A percentile compares a stretch with the other conserved stretches of the same genome.
Evolutionary conservation across 92 coral and sea anemone species (phyloP).

Genomic region (Hydrozoanthus gracilis): DNA sequence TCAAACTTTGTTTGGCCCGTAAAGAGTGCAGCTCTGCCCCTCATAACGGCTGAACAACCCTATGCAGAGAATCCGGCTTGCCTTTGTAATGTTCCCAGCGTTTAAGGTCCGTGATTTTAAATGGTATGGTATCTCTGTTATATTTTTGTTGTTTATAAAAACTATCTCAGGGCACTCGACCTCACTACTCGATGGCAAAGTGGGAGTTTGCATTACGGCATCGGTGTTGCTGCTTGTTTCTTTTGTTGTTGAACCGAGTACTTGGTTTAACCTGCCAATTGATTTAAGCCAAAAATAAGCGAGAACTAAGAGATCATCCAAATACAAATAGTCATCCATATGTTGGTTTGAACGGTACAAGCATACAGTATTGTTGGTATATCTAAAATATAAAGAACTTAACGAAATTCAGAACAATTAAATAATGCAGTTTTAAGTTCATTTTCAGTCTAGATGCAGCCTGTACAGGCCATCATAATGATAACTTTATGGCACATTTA

Average conservation of each 20-base stretch:
- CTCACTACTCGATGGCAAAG: neutral
- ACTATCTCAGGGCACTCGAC: neutral
- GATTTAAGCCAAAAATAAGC: neutral
- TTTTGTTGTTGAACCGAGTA: neutral
- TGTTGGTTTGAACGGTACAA: neutral
- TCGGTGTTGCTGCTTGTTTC: neutral
- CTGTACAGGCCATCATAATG: conserved; percentile 7
- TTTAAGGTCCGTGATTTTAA: conserved; percentile 49
- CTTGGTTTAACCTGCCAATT: conserved; percentile 24
- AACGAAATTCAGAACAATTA: conserved; percentile 1
- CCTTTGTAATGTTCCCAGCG: too few relatives aligned
- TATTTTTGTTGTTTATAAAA: neutral
- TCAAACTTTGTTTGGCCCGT: conserved; percentile 47
- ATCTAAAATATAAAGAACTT: neutral
- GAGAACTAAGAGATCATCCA: neutral
- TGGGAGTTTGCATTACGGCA: neutral
- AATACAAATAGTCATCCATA: neutral
- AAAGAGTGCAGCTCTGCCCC: conserved; percentile 51
- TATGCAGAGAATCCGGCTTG: too few relatives aligned
- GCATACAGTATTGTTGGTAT: conserved; percentile 12
- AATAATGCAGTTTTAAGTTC: conserved; percentile 5
- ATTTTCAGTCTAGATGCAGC: neutral
- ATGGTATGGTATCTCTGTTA: conserved; percentile 55
- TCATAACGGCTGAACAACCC: too few relatives aligned
- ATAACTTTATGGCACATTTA: neutral